Evolutionary conservation across 2,888 invertebrate genomes (phyloP), one percentile per base, ranked within the genome.

Genomic region (Gandaritis pyraliata): DNA sequence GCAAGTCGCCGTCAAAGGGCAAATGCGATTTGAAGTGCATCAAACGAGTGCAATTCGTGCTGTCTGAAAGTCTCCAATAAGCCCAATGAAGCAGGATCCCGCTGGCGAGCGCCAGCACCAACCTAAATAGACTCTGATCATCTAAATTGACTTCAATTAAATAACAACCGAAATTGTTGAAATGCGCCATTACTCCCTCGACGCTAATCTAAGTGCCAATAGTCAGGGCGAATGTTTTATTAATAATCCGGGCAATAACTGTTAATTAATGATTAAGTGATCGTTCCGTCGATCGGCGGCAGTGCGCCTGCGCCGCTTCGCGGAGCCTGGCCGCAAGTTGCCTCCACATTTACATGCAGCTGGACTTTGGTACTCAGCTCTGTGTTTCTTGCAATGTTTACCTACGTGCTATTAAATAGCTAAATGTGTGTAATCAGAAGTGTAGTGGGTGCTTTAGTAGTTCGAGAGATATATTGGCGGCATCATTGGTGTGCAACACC

Each of bases 101-200:
- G 87, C 82, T 88, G 89, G 83, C 90, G 90, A 88, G 86, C 85
- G 88, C 89, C 91, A 90, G 90, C 90, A 90, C 89, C 91, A 91
- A 90, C 91, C 92, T 91, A 91, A 92, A 92, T 92, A 92, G 92
- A 92, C 90, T 92, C 91, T 92, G 92, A 92, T 92, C 92, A 91
- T 92, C 91, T 92, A 91, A 92, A 92, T 92, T 92, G 92, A 91
- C 91, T 92, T 92, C 92, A 92, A 92, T 92, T 92, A 92, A 92
- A 92, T 92, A 92, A 92, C 92, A 91, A 92, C 92, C 91, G 91
- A 92, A 92, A 91, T 92, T 91, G 92, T 91, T 92, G 90, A 91
- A 92, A 92, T 90, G 91, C 90, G 91, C 90, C 90, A 90, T 48
- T 92, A 90, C 92, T 90, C 92, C 91, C 92, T 90, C 92, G 81